These are phyloP conservation scores for Hemibagrus guttatus DNA, from an alignment of 2,797 vertebrate genomes.

Conservation along the genomic window DNA sequence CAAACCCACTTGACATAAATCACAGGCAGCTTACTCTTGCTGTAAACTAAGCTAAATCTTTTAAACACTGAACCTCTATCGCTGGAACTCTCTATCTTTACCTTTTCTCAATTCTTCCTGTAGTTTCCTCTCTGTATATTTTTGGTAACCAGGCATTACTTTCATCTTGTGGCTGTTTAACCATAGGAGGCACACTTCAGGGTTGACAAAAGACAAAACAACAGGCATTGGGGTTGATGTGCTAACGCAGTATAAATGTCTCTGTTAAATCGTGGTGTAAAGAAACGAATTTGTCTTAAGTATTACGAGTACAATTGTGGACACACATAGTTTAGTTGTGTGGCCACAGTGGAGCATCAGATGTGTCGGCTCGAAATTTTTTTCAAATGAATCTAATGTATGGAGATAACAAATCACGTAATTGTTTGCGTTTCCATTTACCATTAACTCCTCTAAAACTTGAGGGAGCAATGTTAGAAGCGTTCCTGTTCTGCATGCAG, in stretches of 20 bases:
- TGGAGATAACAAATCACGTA: background rate
- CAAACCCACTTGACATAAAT: background rate
- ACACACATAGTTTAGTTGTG: background rate
- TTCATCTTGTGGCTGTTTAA: slow-evolving; percentile 6
- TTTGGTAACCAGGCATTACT: background rate
- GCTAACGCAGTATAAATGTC: background rate
- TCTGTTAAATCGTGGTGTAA: background rate
- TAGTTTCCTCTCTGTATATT: background rate
- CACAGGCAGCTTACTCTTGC: background rate
- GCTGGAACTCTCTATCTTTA: background rate
- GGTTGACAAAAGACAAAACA: background rate
- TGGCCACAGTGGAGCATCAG: background rate
- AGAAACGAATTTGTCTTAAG: background rate
- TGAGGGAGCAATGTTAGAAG: background rate
- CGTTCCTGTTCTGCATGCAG: background rate
- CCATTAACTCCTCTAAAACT: slow-evolving; percentile 1
- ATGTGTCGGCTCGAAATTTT: background rate
- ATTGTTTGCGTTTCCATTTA: slow-evolving; percentile 10
- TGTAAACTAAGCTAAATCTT: background rate
- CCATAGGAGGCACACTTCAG: slow-evolving; percentile 14
- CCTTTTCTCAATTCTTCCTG: slow-evolving; percentile 1
- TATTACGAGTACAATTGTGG: background rate
- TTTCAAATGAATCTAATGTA: background rate
- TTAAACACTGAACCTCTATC: background rate
- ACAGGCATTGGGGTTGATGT: background rate